Conservation (phyloP, 1,140 invertebrate species). For the Brachionus manjavacas region DNA sequence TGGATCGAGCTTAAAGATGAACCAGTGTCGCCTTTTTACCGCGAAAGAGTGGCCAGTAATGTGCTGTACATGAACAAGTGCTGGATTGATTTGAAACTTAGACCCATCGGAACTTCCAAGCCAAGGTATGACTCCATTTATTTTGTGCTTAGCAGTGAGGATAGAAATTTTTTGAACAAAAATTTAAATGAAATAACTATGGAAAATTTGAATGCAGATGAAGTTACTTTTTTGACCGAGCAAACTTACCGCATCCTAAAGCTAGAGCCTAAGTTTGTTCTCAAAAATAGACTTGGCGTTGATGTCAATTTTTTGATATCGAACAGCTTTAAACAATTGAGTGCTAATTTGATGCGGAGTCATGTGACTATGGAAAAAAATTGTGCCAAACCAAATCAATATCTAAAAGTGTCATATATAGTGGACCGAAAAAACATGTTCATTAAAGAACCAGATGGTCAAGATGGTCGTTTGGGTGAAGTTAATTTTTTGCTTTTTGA, state of each 20-base stretch:
- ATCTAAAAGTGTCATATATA: background rate
- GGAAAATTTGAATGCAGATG: background rate
- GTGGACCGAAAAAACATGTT: background rate
- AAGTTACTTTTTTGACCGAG: background rate
- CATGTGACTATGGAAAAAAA: slow-evolving; percentile 8
- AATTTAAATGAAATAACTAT: background rate
- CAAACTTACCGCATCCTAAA: background rate
- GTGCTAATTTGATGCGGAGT: background rate
- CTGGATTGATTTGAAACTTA: slow-evolving; percentile 27
- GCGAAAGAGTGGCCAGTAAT: background rate
- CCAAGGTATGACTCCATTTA: background rate
- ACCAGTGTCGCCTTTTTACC: slow-evolving; percentile 37
- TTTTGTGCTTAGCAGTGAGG: background rate
- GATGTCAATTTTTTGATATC: background rate
- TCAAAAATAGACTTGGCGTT: background rate
- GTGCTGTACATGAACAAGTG: slow-evolving; percentile 22
- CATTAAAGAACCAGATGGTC: background rate
- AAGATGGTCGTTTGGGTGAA: background rate
- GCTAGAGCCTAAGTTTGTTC: background rate
- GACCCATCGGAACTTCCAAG: background rate
- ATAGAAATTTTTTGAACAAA: slow-evolving; percentile 18
- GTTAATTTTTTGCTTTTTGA: background rate
- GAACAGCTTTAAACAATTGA: background rate
- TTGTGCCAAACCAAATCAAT: background rate
- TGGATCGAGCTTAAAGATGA: slow-evolving; percentile 39